Base-by-base conservation (phyloP, 2,888 invertebrate species). In the Philhelius pedissequus region DNA sequence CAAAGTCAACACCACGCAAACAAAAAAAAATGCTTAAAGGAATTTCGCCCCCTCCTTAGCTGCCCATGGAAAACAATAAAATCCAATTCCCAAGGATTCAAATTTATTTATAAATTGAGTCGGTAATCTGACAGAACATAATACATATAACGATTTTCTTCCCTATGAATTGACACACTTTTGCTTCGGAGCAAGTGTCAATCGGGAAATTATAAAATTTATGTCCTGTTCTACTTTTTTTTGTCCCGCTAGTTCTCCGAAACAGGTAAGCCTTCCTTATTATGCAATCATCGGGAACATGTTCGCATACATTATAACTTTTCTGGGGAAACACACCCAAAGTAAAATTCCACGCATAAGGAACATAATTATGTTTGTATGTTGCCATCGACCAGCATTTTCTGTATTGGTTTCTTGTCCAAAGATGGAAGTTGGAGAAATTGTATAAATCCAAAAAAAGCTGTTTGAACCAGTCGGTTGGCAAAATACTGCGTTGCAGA, bases 371-470 rank as follows among this genome's bases (percentile, higher is more conserved):
- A 35, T 62, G 22, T 13, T 38, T 22, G 11, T 43, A 62, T 38
- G 2, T 40, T 27, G 15, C 5, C 60, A 60, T 62, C 27, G 7
- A 15, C 32, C 15, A 45, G 8, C 11, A n/a, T n/a, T n/a, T 48
- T 64, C 48, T 64, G 18, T 25, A 15, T 32, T 22, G 15, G 11
- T 22, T 25, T 32, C 30, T 15, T 48, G 18, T 3, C n/a, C 50
- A 18, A 62, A 52, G 3, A 62, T 22, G 32, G 70, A 45, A 32
- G 32, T 43, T 32, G 50, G n/a, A 64, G 30, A 52, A 35, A 54
- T 52, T 76, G 56, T 58, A 79, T 73, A 58, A 70, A 71, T 76
- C 50, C n/a, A n/a, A 81, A 48, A 32, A 13, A 45, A 45, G 43
- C 20, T 43, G 27, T 27, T n/a, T 8, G 38, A 32, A 38, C 20